Evolutionary conservation across 2,888 invertebrate species (phyloP), one percentile per base, ranked within the genome.

Genomic region (Bugula neritina): DNA sequence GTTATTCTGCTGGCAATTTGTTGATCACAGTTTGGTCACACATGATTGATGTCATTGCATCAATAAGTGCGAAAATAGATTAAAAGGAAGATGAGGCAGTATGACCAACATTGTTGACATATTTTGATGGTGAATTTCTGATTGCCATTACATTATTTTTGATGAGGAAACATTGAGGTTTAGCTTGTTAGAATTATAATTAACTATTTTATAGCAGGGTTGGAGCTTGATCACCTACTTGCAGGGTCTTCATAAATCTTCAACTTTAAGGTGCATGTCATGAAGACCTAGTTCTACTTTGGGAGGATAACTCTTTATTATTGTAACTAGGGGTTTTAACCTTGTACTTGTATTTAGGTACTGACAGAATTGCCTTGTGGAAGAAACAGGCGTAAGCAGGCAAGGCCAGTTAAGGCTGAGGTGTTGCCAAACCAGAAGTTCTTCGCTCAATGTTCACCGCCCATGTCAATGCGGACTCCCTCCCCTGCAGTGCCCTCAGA

Each of bases 21-120:
- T 63, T 63, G 63, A 29, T 63, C 63, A 63, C 31, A 63, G 31
- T 34, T 63, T 63, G 63, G 63, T 63, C 63, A 63, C 63, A 63
- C 63, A 31, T 63, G 63, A 63, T 63, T 63, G 63, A 63, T 63
- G 63, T 34, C 55, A 55, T 55, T 27, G 63, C 63, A 31, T 13
- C 31, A 27, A 13, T 63, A 13, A 63, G 29, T 34, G 27, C 31
- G 31, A 63, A 63, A 63, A 63, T 63, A 63, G 63, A 63, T 31
- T 25, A n/a, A 5, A 25, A 55, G 23, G 17, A 43, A 43, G 43
- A 43, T 10, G 43, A 43, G 43, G 43, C 43, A 43, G 43, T 43
- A 43, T 43, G 43, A 43, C 43, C 43, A 43, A 43, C 43, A 43
- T 43, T 10, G 43, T 43, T 43, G 43, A 43, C 43, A 43, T 43